Evolutionary conservation across 2,797 vertebrate genomes (phyloP).

Genomic region (Phalanger gymnotis): DNA sequence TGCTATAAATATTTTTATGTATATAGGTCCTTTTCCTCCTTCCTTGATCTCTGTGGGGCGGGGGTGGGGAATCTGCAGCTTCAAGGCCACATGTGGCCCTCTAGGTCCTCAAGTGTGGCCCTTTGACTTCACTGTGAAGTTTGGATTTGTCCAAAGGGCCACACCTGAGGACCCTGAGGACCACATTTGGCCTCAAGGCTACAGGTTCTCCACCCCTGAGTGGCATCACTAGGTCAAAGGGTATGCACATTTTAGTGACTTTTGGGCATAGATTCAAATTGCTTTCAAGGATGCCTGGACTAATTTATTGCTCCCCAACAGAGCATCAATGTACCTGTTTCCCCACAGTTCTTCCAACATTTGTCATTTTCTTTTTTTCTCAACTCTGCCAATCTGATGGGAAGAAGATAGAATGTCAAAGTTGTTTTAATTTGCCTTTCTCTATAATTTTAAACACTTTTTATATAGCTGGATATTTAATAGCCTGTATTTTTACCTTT

Average conservation of each 20-base stretch:
- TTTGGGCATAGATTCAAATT: neutral
- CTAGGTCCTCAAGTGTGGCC: too few species aligned
- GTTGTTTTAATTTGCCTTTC: neutral
- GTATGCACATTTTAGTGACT: neutral
- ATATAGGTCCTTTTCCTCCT: neutral
- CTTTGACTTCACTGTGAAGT: too few species aligned
- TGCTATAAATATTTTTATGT: neutral
- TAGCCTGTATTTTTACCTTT: neutral
- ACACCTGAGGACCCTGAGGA: too few species aligned
- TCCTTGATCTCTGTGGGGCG: neutral
- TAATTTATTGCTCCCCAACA: neutral
- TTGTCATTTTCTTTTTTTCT: neutral
- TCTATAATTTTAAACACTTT: neutral
- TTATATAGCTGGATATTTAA: neutral
- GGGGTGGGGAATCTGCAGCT: too few species aligned
- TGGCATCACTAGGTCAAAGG: neutral
- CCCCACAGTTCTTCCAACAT: neutral
- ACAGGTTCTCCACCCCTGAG: neutral
- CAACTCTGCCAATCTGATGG: neutral
- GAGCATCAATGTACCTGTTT: neutral
- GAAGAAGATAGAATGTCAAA: neutral
- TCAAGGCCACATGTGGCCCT: too few species aligned
- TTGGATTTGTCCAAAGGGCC: too few species aligned
- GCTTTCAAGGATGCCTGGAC: neutral
- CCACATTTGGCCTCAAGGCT: too few species aligned